These are phyloP conservation scores for Muntiacus muntjak DNA, from an alignment of 2,113 vertebrate genomes.

Conservation along the genomic window DNA sequence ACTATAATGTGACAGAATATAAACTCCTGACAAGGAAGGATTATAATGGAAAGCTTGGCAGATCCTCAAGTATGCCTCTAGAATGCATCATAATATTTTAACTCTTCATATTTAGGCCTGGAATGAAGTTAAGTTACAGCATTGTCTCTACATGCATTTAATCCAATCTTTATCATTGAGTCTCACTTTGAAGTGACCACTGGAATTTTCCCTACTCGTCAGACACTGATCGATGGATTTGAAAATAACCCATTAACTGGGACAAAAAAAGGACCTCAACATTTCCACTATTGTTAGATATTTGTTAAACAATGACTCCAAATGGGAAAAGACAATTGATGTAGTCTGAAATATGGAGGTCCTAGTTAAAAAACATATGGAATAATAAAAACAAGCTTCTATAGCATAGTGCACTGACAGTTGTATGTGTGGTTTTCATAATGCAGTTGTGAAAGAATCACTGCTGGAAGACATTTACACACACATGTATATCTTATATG, in stretches of 20 bases:
- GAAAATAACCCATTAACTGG: background rate
- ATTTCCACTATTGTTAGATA: background rate
- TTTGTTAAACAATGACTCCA: background rate
- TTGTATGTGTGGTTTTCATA: background rate
- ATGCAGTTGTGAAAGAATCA: background rate
- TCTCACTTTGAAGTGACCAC: background rate
- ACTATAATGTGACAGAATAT: constrained; percentile 68
- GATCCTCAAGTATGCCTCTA: constrained; percentile 62
- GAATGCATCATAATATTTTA: constrained; percentile 70
- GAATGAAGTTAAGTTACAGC: background rate
- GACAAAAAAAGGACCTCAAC: background rate
- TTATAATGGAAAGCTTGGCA: constrained; percentile 81
- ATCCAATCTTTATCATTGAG: background rate
- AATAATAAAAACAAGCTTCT: background rate
- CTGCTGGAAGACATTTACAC: background rate
- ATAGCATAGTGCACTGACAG: background rate
- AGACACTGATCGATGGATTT: background rate
- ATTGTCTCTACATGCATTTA: background rate
- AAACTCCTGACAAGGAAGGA: constrained; percentile 76
- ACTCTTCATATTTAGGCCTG: constrained; percentile 73
- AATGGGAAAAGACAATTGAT: background rate
- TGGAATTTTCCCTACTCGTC: background rate
- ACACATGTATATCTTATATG: background rate
- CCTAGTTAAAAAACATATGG: background rate
- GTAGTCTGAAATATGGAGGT: background rate